Evolutionary conservation across 2,797 vertebrate genomes (phyloP).

Genomic region (Spondyliosoma cantharus): DNA sequence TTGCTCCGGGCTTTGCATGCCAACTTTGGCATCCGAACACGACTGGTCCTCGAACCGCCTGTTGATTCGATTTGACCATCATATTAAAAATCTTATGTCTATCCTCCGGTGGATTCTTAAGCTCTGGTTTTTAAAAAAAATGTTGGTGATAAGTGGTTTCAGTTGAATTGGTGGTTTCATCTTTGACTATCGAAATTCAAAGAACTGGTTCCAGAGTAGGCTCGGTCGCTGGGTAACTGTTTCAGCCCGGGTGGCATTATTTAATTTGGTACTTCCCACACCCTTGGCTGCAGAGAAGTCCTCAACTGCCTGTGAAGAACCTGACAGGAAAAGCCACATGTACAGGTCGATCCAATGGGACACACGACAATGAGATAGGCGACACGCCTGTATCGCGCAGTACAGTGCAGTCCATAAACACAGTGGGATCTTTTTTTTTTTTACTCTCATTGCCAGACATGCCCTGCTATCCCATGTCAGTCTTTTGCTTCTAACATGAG

Average conservation of each 20-base stretch:
- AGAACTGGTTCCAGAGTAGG: no score
- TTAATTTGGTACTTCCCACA: slow-evolving; percentile 3
- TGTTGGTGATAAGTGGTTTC: no score
- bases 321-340: not conserved
- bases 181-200: no score
- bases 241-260: not conserved
- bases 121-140: no score
- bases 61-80: no score
- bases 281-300: not conserved
- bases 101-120: no score
- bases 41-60: no score
- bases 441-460: not conserved
- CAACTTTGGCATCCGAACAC: no score
- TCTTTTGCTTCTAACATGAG: not conserved
- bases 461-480: not conserved
- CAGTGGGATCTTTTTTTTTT: not conserved
- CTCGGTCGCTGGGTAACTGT: not conserved
- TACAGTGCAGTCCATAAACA: not conserved
- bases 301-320: slow-evolving; percentile 12
- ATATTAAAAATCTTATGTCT: no score
- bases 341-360: not conserved
- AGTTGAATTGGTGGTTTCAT: no score
- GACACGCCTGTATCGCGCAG: fast-evolving
- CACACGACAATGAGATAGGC: not conserved
- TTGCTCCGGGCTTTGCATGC: no score